A percentile compares a stretch with the other conserved stretches of the same genome.
Evolutionary conservation across 2,113 vertebrate species (phyloP).

Genomic region (Mirza zaza): DNA sequence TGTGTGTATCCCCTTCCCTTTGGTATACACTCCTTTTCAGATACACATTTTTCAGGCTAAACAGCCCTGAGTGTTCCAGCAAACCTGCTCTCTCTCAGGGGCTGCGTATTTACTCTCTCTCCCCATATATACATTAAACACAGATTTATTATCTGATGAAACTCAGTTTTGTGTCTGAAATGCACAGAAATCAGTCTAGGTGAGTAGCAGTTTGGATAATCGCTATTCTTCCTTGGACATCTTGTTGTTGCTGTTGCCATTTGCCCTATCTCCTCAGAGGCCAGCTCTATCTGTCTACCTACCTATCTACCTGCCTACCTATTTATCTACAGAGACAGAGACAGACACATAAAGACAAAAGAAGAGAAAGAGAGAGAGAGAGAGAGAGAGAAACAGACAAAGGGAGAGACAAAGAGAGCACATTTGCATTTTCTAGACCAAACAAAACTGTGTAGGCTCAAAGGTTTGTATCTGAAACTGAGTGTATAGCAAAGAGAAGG

Average conservation of each 20-base stretch:
- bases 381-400: not conserved
- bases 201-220: not conserved
- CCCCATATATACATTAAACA: not conserved
- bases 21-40: not conserved
- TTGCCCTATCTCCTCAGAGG: conserved; percentile 73
- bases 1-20: not conserved
- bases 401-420: not conserved
- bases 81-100: not conserved
- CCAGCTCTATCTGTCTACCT: not conserved
- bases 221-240: not conserved
- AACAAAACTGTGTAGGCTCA: not conserved
- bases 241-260: not conserved
- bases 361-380: too few species aligned
- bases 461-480: not conserved
- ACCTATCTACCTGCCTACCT: not conserved
- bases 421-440: not conserved
- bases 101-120: not conserved
- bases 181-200: not conserved
- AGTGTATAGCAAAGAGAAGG: not conserved
- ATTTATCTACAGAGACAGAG: not conserved
- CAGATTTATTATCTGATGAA: not conserved
- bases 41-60: not conserved
- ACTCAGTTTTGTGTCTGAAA: not conserved
- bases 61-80: not conserved
- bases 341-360: not conserved